Evolutionary conservation across 2,113 vertebrate genomes (phyloP), one percentile per base, ranked within the genome.

Genomic region (Pelecanus crispus): DNA sequence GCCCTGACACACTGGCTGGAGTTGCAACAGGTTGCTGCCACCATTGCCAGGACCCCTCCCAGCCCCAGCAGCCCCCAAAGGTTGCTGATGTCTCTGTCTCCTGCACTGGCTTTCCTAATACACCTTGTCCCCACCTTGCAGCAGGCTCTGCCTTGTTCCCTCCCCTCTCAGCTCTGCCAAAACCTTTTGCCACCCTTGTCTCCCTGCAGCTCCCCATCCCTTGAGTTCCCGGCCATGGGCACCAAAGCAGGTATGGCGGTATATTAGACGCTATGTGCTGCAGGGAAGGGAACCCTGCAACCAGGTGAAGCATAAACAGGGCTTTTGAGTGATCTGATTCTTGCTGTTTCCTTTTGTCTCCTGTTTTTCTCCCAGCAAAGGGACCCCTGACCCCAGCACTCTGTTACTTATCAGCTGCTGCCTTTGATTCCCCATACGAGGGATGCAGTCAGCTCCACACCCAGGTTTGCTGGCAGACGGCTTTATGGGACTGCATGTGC

Each of bases 161-260:
- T 19, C 32, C 12, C 10, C 29, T 38, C 47, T 71, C 19, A 50
- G 34, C 31, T 68, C 42, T 63, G 58, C 36, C 3, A 5, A 50
- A 67, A 47, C 17, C 9, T 49, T 67, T 63, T 0, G 2, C 34
- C 71, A 44, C 9, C 14, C 19, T 11, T 36, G 20, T 26, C 13
- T 74, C 32, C 21, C 38, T 50, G 49, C 34, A 42, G 58, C 26
- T 77, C 31, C 49, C 25, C 15, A 65, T 26, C 17, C 29, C 31
- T 40, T 3, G 1, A 1, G 3, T 18, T 77, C 31, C 24, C 3
- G 1, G 16, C 36, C 34, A 6, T 0, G 0, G 70, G 16, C 11
- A 28, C 21, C 0, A 4, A 36, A 26, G 28, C 0, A 0, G 38
- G 61, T 20, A 47, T 0, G 3, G 32, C 0, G 0, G 17, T 50